These are phyloP conservation scores for Saguinus imperator DNA, from an alignment of 2,113 vertebrate genomes.

Conservation along the genomic window DNA sequence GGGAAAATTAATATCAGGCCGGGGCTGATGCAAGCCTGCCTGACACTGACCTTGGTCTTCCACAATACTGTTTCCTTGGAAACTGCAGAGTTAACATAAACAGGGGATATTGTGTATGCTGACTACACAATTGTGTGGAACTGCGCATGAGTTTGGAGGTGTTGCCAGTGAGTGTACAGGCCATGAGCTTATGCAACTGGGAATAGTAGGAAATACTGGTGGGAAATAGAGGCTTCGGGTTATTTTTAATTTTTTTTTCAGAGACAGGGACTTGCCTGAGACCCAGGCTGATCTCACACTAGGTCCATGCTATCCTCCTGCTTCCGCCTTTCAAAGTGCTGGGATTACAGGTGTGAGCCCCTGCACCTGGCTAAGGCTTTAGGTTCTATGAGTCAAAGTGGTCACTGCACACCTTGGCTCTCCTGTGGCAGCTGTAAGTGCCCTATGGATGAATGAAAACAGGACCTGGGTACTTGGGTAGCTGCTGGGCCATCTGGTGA, in stretches of 20 bases:
- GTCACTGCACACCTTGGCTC: background rate
- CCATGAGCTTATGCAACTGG: background rate
- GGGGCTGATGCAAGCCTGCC: background rate
- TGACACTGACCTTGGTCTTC: background rate
- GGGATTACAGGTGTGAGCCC: too few relatives aligned
- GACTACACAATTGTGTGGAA: background rate
- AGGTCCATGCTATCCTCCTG: too few relatives aligned
- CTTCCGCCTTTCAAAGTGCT: too few relatives aligned
- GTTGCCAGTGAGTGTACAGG: background rate
- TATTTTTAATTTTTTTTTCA: background rate
- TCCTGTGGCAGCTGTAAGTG: background rate
- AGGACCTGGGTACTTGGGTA: background rate
- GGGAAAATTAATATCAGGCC: background rate
- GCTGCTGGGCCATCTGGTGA: background rate
- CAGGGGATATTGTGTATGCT: background rate
- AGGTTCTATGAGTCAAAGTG: background rate
- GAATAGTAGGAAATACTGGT: background rate
- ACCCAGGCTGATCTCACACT: too few relatives aligned
- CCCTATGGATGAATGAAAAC: background rate
- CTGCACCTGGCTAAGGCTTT: too few relatives aligned
- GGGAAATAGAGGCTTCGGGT: background rate
- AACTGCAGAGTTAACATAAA: slow-evolving; percentile 13
- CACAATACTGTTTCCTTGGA: slow-evolving; percentile 41
- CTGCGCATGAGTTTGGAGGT: background rate
- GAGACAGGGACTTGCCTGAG: too few relatives aligned